These are phyloP conservation scores for Cosmia pyralina DNA, from an alignment of 2,888 invertebrate genomes.

Conservation along the genomic window DNA sequence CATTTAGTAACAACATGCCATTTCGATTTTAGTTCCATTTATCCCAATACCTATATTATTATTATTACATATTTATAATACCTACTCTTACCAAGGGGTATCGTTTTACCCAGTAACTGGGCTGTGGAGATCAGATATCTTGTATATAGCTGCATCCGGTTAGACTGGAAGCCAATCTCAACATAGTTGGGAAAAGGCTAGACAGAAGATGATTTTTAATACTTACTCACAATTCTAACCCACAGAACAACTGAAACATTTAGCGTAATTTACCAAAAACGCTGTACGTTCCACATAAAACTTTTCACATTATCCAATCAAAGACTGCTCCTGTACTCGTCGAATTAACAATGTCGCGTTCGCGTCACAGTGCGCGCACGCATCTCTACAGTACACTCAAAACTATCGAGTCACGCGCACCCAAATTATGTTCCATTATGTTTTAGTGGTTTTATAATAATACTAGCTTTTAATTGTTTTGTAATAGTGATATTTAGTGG, in stretches of 20 bases:
- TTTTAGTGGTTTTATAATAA: conserved; percentile 53
- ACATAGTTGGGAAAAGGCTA: too few species aligned
- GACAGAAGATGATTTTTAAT: too few species aligned
- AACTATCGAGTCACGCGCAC: conserved; percentile 65
- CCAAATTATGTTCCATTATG: conserved; percentile 52
- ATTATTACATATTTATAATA: too few species aligned
- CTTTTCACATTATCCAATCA: conserved; percentile 49
- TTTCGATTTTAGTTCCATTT: too few species aligned
- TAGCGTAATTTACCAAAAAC: conserved; percentile 20
- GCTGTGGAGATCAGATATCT: too few species aligned
- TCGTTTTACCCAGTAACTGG: too few species aligned
- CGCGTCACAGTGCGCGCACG: conserved; percentile 60
- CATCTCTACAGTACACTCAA: conserved; percentile 61
- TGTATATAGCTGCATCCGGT: too few species aligned
- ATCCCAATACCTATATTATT: too few species aligned
- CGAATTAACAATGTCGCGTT: conserved; percentile 34
- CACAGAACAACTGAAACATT: neutral
- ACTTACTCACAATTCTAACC: too few species aligned
- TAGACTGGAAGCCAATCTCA: too few species aligned
- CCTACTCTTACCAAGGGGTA: too few species aligned
- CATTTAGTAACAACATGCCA: too few species aligned
- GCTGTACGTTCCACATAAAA: conserved; percentile 1
- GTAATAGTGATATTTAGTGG: conserved; percentile 29
- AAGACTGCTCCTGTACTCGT: conserved; percentile 51
- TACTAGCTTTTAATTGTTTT: conserved; percentile 32